A percentile compares a stretch with the other conserved stretches of the same genome.
Conservation (phyloP, 2,888 invertebrate species). For the Ectemnius lituratus region DNA sequence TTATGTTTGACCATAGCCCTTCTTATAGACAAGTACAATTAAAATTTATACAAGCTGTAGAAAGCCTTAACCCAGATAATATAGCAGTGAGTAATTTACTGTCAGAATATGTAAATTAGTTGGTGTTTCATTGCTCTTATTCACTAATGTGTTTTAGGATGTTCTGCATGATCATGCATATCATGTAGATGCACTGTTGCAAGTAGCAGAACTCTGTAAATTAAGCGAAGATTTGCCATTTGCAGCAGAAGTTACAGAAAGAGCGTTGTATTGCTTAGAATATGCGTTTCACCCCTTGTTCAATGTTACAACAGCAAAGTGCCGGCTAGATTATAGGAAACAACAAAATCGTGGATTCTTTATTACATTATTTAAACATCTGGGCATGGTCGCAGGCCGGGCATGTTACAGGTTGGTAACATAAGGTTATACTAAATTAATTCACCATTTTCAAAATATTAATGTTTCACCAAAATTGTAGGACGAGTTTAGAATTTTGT, state of each 20-base stretch:
- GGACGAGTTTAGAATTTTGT: conserved; percentile 92
- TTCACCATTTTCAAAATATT: neutral
- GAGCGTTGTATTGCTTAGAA: conserved; percentile 88
- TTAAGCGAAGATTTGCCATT: conserved; percentile 88
- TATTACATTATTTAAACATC: conserved; percentile 89
- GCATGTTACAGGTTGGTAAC: conserved; percentile 83
- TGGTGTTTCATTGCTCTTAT: neutral
- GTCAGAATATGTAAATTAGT: neutral
- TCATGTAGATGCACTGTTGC: conserved; percentile 89
- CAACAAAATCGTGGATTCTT: conserved; percentile 91
- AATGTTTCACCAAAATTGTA: conserved; percentile 53
- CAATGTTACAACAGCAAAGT: conserved; percentile 86
- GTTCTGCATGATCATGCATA: conserved; percentile 87
- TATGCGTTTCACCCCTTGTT: conserved; percentile 89
- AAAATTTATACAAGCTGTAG: conserved; percentile 87
- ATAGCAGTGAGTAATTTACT: conserved; percentile 81
- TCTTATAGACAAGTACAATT: conserved; percentile 87
- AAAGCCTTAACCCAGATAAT: conserved; percentile 88
- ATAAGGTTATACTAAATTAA: neutral
- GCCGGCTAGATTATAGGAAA: conserved; percentile 86
- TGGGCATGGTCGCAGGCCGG: conserved; percentile 87
- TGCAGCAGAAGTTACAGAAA: conserved; percentile 88
- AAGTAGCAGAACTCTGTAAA: conserved; percentile 88
- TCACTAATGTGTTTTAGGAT: conserved; percentile 75
- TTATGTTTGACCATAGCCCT: conserved; percentile 86